Evolutionary conservation across 1,140 invertebrate species (phyloP).

Genomic region (Oreohelix idahoensis): DNA sequence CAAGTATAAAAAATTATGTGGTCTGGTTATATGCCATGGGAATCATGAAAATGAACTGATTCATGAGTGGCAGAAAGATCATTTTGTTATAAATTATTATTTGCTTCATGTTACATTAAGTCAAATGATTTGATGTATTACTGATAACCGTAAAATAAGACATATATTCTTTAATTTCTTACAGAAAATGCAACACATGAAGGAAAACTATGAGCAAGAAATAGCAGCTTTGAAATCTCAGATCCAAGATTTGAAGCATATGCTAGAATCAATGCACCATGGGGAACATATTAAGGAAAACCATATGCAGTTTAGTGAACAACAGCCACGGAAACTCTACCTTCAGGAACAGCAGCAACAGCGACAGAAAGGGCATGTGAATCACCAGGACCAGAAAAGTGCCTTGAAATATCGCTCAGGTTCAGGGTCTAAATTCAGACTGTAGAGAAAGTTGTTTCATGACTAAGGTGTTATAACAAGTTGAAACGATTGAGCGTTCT

Average conservation of each 20-base stretch:
- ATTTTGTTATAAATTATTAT: no score
- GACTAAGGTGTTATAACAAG: no score
- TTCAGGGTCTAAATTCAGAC: neutral
- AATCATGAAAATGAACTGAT: no score
- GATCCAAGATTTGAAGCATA: neutral
- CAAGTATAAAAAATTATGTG: no score
- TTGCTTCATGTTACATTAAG: no score
- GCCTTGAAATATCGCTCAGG: neutral
- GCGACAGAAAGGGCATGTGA: neutral
- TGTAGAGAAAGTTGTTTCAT: no score
- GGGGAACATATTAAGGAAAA: neutral
- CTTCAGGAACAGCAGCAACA: neutral
- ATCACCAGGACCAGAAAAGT: neutral
- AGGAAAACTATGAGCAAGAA: conserved; percentile 23
- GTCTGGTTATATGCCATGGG: no score
- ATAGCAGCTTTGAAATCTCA: conserved; percentile 11
- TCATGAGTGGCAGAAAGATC: no score
- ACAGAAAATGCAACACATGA: conserved; percentile 34
- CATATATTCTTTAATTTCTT: neutral
- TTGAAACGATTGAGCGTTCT: no score
- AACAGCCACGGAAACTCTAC: neutral
- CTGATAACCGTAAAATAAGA: no score
- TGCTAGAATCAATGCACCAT: neutral
- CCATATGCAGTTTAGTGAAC: neutral
- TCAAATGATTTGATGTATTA: no score